Evolutionary conservation across 2,113 vertebrate species (phyloP).

Genomic region (Sebastes schlegelii): DNA sequence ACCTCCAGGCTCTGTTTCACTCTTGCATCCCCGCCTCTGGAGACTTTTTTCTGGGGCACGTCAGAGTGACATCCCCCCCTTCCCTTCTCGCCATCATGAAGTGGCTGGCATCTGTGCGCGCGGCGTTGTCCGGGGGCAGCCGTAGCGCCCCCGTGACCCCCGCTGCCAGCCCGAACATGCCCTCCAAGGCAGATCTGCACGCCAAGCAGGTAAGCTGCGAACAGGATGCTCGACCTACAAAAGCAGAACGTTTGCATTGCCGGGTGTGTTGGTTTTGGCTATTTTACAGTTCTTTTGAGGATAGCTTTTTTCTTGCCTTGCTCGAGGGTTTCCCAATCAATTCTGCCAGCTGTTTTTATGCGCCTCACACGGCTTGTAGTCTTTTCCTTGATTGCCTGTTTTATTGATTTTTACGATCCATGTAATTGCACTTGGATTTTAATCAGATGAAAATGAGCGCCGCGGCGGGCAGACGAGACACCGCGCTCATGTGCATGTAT

Average conservation of each 20-base stretch:
- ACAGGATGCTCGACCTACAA: not conserved
- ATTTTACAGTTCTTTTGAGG: not conserved
- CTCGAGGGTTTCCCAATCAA: slow-evolving; percentile 17
- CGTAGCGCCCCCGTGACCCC: slow-evolving; percentile 75
- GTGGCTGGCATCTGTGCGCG: slow-evolving; percentile 77
- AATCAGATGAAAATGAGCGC: slow-evolving; percentile 19
- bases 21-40: not conserved
- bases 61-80: not conserved
- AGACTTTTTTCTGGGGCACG: slow-evolving; percentile 17
- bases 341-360: slow-evolving; percentile 32
- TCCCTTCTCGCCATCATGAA: slow-evolving; percentile 64
- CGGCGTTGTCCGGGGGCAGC: slow-evolving; percentile 63
- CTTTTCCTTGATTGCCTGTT: not conserved
- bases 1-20: slow-evolving; percentile 27
- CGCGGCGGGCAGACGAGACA: slow-evolving; percentile 9
- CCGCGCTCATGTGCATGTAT: not conserved
- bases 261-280: not conserved
- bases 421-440: slow-evolving; percentile 38
- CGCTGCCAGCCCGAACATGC: slow-evolving; percentile 69
- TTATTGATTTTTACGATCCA: slow-evolving; percentile 16
- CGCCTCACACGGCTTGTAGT: not conserved
- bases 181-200: slow-evolving; percentile 66
- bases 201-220: slow-evolving; percentile 77
- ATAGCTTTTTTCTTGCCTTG: not conserved
- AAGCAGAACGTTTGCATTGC: not conserved